A percentile compares a stretch with the other conserved stretches of the same genome.
Conservation (phyloP, 2,888 invertebrate species). For the Anaspis maculata region DNA sequence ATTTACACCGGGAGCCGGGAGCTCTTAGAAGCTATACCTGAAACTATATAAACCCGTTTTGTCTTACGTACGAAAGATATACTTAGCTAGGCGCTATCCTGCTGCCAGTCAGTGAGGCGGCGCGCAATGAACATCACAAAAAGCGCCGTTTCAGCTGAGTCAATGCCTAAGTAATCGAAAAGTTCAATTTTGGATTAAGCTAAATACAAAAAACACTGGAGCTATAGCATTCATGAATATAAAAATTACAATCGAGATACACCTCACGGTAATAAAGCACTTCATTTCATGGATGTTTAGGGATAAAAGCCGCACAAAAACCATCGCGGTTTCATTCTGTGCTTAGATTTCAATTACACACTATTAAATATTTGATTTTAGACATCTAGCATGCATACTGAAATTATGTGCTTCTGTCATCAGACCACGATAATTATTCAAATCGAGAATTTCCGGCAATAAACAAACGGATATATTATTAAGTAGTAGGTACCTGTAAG, state of each 20-base stretch:
- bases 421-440: no score
- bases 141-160: constrained; percentile 27
- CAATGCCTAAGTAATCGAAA: constrained; percentile 31
- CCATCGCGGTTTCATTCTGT: constrained; percentile 22
- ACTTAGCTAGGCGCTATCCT: no score
- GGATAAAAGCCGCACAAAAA: constrained; percentile 30
- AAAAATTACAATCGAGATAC: constrained; percentile 24
- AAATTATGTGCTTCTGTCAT: no score
- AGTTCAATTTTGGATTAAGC: constrained; percentile 30
- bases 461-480: no score
- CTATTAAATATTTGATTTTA: constrained; percentile 28
- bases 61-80: no score
- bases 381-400: no score
- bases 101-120: no score
- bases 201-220: constrained; percentile 31
- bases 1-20: no score
- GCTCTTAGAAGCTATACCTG: no score
- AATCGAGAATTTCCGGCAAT: no score
- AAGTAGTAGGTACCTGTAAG: no score
- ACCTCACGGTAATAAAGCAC: constrained; percentile 35
- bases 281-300: constrained; percentile 40
- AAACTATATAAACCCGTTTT: no score
- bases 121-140: constrained; percentile 12
- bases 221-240: constrained; percentile 28
- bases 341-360: constrained; percentile 34